These are phyloP conservation scores for human (Homo sapiens) DNA, from an alignment of 2,113 vertebrate species.

Conservation along the genomic window GRCh38 chr14:28945001-28945500, in stretches of 20 bases:
- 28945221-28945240: conserved; percentile 65
- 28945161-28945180: conserved; percentile 52
- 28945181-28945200: conserved; percentile 69
- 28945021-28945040: conserved; percentile 53
- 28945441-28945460: neutral
- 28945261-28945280: conserved; percentile 40
- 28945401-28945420: conserved; percentile 38
- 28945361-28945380: neutral
- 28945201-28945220: conserved; percentile 51
- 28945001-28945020: conserved; percentile 71
- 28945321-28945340: conserved; percentile 27
- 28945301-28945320: conserved; percentile 50
- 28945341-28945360: neutral
- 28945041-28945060: conserved; percentile 75
- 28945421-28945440: neutral
- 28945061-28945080: conserved; percentile 69
- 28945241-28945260: conserved; percentile 56
- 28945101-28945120: neutral
- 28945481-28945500: neutral
- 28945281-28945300: conserved; percentile 57
- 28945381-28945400: conserved; percentile 22
- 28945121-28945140: conserved; percentile 67
- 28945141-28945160: conserved; percentile 59
- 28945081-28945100: conserved; percentile 73
- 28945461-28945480: neutral